Base-by-base conservation (phyloP, 2,888 invertebrate species). In the Andrena minutula region DNA sequence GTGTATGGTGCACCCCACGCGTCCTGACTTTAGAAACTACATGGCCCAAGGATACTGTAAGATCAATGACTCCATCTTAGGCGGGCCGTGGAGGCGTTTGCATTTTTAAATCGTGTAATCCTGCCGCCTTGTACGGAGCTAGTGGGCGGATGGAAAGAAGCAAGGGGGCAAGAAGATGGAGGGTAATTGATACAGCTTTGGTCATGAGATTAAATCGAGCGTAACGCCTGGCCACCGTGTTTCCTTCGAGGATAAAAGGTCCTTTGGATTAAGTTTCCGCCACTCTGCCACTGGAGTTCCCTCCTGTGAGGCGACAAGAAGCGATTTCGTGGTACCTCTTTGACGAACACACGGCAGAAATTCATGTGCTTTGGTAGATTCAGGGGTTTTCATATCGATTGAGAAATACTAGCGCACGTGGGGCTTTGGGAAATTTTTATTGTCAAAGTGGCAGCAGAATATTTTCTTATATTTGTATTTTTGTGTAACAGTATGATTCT, bases 151-250 rank as follows among this genome's bases (percentile, higher is more conserved):
- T 63, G 58, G 61, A 72, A 77, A 74, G 70, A 70, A 73, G 69
- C 23, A 53, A 30, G 26, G 16, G 41, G 53, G 61, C 66, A 58
- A 30, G 77, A 75, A 87, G 68, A 77, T 71, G 47, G 84, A 78
- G 82, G 71, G 84, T 88, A 89, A 90, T 89, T 88, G 86, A 89
- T 88, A 89, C 84, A 88, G 88, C 85, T 88, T 86, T 86, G 85
- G 86, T 87, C 88, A 83, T 75, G 76, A 86, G 87, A 90, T 88
- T 89, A 90, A 90, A 90, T 90, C 83, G 89, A 87, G 89, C 86
- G 86, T 84, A 79, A 87, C 78, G 60, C 47, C 32, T 63, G 63
- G 49, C 56, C 49, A 64, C 65, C n/a, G 75, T 82, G 71, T 78
- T 82, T 78, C 76, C 78, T 2, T 32, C 53, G 49, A 79, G 87